These are phyloP conservation scores for Thereuonema tuberculata DNA, from an alignment of 1,140 invertebrate genomes.

Conservation along the genomic window DNA sequence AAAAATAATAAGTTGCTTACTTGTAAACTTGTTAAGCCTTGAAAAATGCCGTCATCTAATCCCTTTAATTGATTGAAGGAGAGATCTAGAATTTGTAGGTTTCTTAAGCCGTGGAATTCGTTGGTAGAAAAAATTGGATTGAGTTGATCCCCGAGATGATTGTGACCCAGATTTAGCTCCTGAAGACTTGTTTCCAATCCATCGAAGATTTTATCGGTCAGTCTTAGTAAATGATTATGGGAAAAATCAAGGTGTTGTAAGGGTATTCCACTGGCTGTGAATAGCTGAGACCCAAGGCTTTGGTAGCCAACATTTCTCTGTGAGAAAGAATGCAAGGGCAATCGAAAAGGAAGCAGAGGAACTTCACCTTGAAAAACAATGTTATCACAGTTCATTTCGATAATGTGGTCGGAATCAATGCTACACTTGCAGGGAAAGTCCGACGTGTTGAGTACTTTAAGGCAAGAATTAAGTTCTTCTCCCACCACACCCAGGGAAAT, in stretches of 20 bases:
- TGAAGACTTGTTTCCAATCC: conserved; percentile 48
- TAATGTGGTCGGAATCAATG: background rate
- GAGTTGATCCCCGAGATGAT: conserved; percentile 69
- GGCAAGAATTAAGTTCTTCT: too few species aligned
- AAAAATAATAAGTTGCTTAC: too few species aligned
- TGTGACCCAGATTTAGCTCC: conserved; percentile 56
- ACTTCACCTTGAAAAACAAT: conserved; percentile 64
- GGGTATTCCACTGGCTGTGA: conserved; percentile 45
- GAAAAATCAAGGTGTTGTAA: conserved; percentile 63
- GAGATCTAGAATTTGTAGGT: conserved; percentile 55
- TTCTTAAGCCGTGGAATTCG: conserved; percentile 35
- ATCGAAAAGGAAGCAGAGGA: conserved; percentile 51
- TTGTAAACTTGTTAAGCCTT: conserved; percentile 57
- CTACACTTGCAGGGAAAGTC: conserved; percentile 23
- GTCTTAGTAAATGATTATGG: conserved; percentile 57
- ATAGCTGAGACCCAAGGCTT: conserved; percentile 54
- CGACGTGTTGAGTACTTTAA: conserved; percentile 15
- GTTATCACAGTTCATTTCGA: conserved; percentile 51
- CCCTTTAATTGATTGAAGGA: conserved; percentile 60
- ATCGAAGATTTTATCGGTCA: conserved; percentile 58
- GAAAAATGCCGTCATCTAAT: conserved; percentile 68
- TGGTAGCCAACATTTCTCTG: conserved; percentile 64
- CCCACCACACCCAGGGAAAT: too few species aligned
- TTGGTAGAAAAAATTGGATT: conserved; percentile 77
- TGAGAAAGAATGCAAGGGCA: conserved; percentile 56